phyloP scores from a whole-genome alignment of 2,113 vertebrate species.

The Takifugu bimaculatus region DNA sequence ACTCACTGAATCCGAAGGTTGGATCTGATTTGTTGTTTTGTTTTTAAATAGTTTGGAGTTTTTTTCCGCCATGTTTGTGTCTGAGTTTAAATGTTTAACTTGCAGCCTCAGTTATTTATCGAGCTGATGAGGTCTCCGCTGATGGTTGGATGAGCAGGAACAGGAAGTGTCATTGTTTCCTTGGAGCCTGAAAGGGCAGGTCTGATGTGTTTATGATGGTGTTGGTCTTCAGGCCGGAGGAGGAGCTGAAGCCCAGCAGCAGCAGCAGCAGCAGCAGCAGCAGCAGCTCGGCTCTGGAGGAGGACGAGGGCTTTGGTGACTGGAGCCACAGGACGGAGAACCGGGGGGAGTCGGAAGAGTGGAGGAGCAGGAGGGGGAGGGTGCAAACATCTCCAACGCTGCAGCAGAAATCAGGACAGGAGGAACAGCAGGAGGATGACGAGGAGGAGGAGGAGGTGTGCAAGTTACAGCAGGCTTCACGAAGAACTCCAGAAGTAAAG shows the following conservation, averaged over 20 bases:
- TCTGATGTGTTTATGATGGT: not conserved
- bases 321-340: slow-evolving; percentile 84
- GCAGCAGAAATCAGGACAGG: slow-evolving; percentile 15
- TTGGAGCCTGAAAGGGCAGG: not conserved
- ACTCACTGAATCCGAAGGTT: too few relatives aligned
- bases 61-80: too few relatives aligned
- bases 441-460: slow-evolving; percentile 11
- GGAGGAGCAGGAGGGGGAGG: not conserved
- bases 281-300: slow-evolving; percentile 75
- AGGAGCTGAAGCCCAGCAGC: slow-evolving; percentile 61
- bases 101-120: too few relatives aligned
- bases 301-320: slow-evolving; percentile 90
- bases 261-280: too few relatives aligned
- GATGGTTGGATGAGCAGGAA: too few relatives aligned
- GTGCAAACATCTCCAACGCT: slow-evolving; percentile 3
- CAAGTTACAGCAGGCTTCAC: slow-evolving; percentile 13
- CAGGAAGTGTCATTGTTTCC: too few relatives aligned
- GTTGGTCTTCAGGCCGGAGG: slow-evolving; percentile 58
- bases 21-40: too few relatives aligned
- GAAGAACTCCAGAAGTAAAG: slow-evolving; percentile 14
- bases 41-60: too few relatives aligned
- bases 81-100: too few relatives aligned
- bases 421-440: slow-evolving; percentile 25
- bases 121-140: too few relatives aligned
- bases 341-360: slow-evolving; percentile 48